Conservation (phyloP, 2,888 invertebrate species). For the Caprella mutica region DNA sequence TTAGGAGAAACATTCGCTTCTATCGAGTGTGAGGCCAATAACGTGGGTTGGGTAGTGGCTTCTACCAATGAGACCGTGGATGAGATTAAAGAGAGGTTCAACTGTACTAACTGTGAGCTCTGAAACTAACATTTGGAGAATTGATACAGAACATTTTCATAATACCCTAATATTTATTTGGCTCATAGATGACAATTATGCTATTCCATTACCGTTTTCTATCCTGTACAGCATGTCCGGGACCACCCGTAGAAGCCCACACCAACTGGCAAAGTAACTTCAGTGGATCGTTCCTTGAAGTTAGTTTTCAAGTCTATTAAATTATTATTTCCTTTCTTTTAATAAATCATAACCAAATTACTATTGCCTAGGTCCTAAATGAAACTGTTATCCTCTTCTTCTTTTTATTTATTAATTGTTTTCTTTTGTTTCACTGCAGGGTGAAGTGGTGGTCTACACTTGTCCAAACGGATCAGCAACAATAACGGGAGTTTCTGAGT, state of each 20-base stretch:
- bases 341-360: too few species aligned
- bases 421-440: too few species aligned
- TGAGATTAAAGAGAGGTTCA: not conserved
- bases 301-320: too few species aligned
- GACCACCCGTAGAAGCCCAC: not conserved
- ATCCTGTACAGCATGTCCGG: conserved; percentile 1
- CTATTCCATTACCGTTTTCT: too few species aligned
- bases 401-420: too few species aligned
- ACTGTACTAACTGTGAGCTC: not conserved
- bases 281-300: not conserved
- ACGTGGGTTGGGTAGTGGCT: not conserved
- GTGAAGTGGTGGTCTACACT: not conserved
- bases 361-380: too few species aligned
- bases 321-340: too few species aligned
- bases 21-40: not conserved
- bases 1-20: not conserved
- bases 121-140: too few species aligned
- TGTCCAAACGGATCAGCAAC: not conserved
- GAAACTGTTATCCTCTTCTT: too few species aligned
- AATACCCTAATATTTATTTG: too few species aligned
- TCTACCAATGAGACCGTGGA: conserved; percentile 4
- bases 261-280: conserved; percentile 7
- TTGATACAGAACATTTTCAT: too few species aligned
- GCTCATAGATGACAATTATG: too few species aligned
- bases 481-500: not conserved